Evolutionary conservation across 2,113 vertebrate species (phyloP).

Genomic region (Hippocampus comes): DNA sequence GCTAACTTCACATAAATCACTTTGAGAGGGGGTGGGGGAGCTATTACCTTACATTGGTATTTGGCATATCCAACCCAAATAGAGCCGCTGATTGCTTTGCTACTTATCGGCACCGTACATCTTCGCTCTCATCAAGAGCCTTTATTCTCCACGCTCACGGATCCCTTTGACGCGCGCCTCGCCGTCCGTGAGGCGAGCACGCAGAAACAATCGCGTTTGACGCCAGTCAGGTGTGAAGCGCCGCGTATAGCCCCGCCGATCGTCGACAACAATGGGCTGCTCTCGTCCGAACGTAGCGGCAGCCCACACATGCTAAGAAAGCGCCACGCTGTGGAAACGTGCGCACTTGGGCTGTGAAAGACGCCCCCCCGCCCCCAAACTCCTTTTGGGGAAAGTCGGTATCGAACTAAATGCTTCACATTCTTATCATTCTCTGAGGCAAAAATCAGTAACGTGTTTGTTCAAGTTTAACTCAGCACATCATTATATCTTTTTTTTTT

Average conservation of each 20-base stretch:
- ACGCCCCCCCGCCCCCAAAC: neutral
- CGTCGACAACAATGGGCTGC: slow-evolving; percentile 12
- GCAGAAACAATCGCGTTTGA: slow-evolving; percentile 1
- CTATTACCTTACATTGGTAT: neutral
- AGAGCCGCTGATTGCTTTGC: neutral
- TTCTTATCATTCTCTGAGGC: neutral
- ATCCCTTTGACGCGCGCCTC: too few relatives aligned
- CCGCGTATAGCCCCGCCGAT: slow-evolving; percentile 18
- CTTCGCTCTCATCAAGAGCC: neutral
- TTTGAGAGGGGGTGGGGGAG: too few relatives aligned
- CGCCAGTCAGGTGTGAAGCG: slow-evolving; percentile 16
- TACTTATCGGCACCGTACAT: neutral
- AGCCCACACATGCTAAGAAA: slow-evolving; percentile 32
- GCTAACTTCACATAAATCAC: too few relatives aligned
- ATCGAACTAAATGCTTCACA: neutral
- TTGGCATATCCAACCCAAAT: neutral
- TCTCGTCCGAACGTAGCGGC: slow-evolving; percentile 32
- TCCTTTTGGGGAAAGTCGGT: neutral
- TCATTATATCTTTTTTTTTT: neutral
- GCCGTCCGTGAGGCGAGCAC: neutral
- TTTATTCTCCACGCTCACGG: slow-evolving; percentile 6
- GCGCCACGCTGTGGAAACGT: slow-evolving; percentile 1
- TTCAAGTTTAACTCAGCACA: neutral
- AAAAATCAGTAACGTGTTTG: neutral
- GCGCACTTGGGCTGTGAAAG: neutral